A percentile compares a stretch with the other conserved stretches of the same genome.
Conservation (phyloP, 2,797 vertebrate genomes). For the Cynopterus sphinx region DNA sequence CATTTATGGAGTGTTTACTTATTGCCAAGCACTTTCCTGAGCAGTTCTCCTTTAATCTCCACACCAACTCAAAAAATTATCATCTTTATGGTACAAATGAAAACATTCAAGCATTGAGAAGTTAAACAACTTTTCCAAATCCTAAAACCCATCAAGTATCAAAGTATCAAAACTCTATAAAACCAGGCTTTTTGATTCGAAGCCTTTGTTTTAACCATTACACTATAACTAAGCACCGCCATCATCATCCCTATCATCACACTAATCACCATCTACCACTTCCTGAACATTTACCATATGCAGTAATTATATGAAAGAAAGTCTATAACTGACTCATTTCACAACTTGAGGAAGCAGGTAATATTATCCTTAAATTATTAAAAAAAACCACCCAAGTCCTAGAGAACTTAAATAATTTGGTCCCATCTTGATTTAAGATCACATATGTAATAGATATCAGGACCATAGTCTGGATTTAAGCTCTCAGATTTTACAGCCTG, state of each 20-base stretch:
- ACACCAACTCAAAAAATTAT: conserved; percentile 18
- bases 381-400: not conserved
- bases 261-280: not conserved
- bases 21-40: conserved; percentile 37
- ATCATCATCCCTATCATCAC: not conserved
- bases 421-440: not conserved
- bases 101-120: conserved; percentile 27
- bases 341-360: not conserved
- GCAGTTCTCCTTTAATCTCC: conserved; percentile 48
- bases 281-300: not conserved
- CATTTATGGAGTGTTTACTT: conserved; percentile 52
- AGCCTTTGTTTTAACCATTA: not conserved
- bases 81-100: conserved; percentile 42
- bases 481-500: not conserved
- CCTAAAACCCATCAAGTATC: not conserved
- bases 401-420: not conserved
- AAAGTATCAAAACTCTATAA: not conserved
- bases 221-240: not conserved
- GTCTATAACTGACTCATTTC: not conserved
- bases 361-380: not conserved
- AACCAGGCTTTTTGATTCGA: not conserved
- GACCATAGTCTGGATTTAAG: not conserved
- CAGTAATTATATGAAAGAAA: not conserved
- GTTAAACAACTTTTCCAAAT: not conserved
- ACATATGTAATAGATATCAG: not conserved